A percentile compares a stretch with the other conserved stretches of the same genome.
phyloP scores from a whole-genome alignment of 2,113 vertebrate genomes.

The Engraulis encrasicolus region DNA sequence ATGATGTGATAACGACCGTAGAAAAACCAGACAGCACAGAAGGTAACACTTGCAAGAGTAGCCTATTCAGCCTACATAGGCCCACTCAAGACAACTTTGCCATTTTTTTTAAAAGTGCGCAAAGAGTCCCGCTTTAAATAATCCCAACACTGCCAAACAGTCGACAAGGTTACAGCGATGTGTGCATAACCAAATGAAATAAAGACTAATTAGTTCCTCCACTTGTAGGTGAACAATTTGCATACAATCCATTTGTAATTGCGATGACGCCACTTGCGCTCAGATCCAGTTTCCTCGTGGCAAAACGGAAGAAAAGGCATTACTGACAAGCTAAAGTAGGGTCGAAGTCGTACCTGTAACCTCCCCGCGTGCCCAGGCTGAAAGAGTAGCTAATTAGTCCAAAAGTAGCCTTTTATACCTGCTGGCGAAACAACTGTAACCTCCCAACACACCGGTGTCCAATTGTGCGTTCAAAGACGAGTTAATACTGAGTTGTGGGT shows the following conservation, averaged over 20 bases:
- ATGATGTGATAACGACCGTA: background rate
- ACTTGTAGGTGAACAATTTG: background rate
- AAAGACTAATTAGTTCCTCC: background rate
- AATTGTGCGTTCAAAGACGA: background rate
- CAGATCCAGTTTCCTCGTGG: background rate
- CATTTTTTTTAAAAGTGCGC: too few species aligned
- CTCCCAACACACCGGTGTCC: slow-evolving; percentile 27
- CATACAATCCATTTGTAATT: background rate
- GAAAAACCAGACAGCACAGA: too few species aligned
- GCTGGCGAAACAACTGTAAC: background rate
- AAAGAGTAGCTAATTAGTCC: background rate
- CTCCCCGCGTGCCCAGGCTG: background rate
- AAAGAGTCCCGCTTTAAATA: background rate
- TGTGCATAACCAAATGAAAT: slow-evolving; percentile 1
- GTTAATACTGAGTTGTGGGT: slow-evolving; percentile 7
- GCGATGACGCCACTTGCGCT: background rate
- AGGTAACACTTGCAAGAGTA: too few species aligned
- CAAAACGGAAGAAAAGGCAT: background rate
- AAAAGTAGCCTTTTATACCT: background rate
- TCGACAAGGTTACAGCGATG: background rate
- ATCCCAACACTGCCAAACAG: background rate
- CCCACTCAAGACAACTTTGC: too few species aligned
- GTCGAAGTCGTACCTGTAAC: background rate
- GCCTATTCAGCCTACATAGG: too few species aligned
- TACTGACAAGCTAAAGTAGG: background rate